Base-by-base conservation (phyloP, 2,113 vertebrate genomes). In the Mungos mungo region DNA sequence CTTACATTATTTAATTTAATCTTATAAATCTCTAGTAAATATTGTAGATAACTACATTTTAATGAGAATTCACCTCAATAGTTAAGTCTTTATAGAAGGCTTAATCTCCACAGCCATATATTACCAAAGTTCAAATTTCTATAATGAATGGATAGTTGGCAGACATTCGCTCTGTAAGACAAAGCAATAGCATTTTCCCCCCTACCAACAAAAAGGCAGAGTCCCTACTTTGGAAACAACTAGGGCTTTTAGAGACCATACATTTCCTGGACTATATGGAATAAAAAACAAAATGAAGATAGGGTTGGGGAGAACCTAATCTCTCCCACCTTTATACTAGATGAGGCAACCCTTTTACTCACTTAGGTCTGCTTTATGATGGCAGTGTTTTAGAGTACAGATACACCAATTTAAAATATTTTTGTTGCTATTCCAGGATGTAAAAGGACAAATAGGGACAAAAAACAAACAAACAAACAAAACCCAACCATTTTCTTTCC, bases 1-100 rank as follows among this genome's bases (percentile, higher is more conserved):
- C 97, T 99, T 98, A 98, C 97, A 98, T 98, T 98, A 98, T 97
- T 97, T 98, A 98, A 98, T 97, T 99, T 98, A 98, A 99, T 98
- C 97, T 98, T 98, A 97, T 98, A 97, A 97, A 96, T 96, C 97
- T 98, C 98, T 98, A 92, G 98, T 98, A 98, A 98, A 98, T 98
- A 98, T 94, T 98, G 97, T 98, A 98, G 97, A 77, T 97, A 98
- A 98, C 98, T 99, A 99, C 95, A 79, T 97, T 98, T 98, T 85
- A 97, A 96, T 97, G 97, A 98, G 98, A 98, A 98, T 98, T 97
- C 98, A 98, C 88, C 98, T 97, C 95, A 98, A 98, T 94, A 97
- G 97, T 98, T 98, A 98, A 98, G 93, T 98, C 98, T 98, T 98
- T 98, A 98, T 98, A 94, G 95, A 98, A 98, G 98, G 98, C 98